Evolutionary conservation across 1,140 invertebrate species (phyloP).

Genomic region (Drosophila gunungcola): DNA sequence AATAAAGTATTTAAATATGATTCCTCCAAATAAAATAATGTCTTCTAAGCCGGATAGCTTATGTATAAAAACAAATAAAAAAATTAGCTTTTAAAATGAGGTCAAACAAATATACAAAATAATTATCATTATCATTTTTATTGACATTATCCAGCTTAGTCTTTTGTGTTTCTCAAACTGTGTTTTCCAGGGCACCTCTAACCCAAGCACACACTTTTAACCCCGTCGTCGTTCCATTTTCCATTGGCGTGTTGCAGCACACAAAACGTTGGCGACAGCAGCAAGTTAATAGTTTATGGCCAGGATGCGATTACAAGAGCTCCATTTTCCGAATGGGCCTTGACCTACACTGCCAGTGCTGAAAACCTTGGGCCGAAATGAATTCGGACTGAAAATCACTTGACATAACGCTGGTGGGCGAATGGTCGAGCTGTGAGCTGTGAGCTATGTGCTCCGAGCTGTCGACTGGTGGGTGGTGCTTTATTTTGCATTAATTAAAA

Average conservation of each 20-base stretch:
- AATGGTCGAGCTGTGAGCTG: conserved; percentile 7
- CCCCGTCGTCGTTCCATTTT: conserved; percentile 6
- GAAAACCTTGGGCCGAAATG: conserved; percentile 59
- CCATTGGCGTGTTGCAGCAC: conserved; percentile 30
- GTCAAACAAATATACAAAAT: too few relatives aligned
- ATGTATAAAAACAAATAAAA: too few relatives aligned
- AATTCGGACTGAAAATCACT: conserved; percentile 66
- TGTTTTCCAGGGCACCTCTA: conserved; percentile 23
- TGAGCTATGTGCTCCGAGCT: conserved; percentile 4
- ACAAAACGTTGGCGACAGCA: conserved; percentile 50
- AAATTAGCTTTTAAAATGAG: too few relatives aligned
- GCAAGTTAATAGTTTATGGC: conserved; percentile 79
- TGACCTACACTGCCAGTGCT: conserved; percentile 64
- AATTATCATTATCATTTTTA: too few relatives aligned
- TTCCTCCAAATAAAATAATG: too few relatives aligned
- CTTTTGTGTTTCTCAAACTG: background rate
- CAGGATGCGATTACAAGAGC: conserved; percentile 47
- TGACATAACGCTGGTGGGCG: conserved; percentile 32
- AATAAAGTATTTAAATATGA: too few relatives aligned
- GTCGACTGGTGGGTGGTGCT: conserved; percentile 39
- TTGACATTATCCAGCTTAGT: background rate
- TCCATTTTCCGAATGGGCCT: conserved; percentile 57
- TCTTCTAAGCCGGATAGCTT: too few relatives aligned
- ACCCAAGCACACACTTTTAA: conserved; percentile 6
- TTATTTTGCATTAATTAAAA: conserved; percentile 80